Evolutionary conservation across 1,140 invertebrate species (phyloP), one percentile per base, ranked within the genome.

Genomic region (Oryzaephilus surinamensis): DNA sequence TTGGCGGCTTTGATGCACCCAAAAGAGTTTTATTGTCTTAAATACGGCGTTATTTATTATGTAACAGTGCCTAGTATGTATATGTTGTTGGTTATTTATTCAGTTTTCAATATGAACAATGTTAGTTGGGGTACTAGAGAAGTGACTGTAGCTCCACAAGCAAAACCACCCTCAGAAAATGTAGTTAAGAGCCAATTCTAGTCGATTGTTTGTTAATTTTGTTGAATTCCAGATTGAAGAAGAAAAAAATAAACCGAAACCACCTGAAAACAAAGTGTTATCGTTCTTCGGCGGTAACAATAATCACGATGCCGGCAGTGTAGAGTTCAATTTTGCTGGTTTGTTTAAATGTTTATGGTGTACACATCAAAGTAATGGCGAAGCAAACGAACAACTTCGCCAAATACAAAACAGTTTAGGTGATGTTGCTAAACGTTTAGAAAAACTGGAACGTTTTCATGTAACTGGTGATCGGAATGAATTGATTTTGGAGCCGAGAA

Each of bases 11-110:
- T 87, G 0, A 50, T 94, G 11, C 91, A 95, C 68, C 91, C 91
- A 0, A 79, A 84, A 57, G 89, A 94, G 63, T 73, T 84, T 34
- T 61, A 61, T 7, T 92, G 88, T 52, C 58, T 96, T 4, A 55
- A 80, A 10, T 81, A 77, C 39, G 78, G 85, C 10, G 59, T 86
- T 3, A 73, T 95, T 15, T 96, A 95, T 60, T 95, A 91, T 57
- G 73, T 95, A 8, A 87, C 88, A 5, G 84, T 95, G 30, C 91
- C 91, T 1, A 87, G 86, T 40, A 94, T 93, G 88, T 95, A 94
- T 55, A 77, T 94, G 72, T 65, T 95, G 40, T 71, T 95, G 8
- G 86, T 91, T 26, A 85, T 95, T 32, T 95, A 90, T 54, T 88
- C 88, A 0, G 65, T 94, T 0, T 90, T 88, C 53, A 95, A 95